Base-by-base conservation (phyloP, 1,140 invertebrate species). In the Lepidurus couesii region DNA sequence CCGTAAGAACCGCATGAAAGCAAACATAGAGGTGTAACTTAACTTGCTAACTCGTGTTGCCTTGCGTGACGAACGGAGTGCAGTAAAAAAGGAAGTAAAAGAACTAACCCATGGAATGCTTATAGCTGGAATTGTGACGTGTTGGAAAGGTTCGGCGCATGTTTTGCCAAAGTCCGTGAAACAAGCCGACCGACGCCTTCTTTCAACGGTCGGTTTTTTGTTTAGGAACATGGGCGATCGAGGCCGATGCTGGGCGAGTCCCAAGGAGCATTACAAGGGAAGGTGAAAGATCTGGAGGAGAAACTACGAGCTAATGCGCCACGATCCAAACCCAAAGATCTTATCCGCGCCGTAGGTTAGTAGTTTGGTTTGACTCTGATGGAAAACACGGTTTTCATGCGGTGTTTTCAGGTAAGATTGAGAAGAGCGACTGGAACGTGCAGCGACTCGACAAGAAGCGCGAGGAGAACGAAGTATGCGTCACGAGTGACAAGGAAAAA, bases 381-480 rank as follows among this genome's bases (percentile, higher is more conserved):
- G 74, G 16, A 75, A 21, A 16, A 75, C 13, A 75, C 34, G 34
- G 74, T 75, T 7, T 42, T 75, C 13, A 42, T 53, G 42, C 8
- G 44, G 11, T 43, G 42, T 75, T 79, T 79, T 26, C 75, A 89
- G 88, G 93, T 81, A 95, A 94, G 87, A 93, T 97, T 77, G 93
- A 95, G 82, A 91, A 91, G 80, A 92, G 90, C 73, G 95, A 97
- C 86, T 97, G 95, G 95, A 95, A 96, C 85, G 90, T 96, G 5
- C 92, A 93, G 80, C 90, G 94, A 84, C 94, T 96, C 42, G 94
- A 96, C 82, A 92, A 94, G 82, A 95, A 96, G 86, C 95, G 95
- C 8, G 89, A 92, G 82, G 92, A 95, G 84, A 95, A 92, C 81
- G 92, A 92, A 84, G 88, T 92, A 82, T 65, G 53, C 79, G 80